Conservation (phyloP, 2,113 vertebrate species). For the Epinephelus fuscoguttatus region DNA sequence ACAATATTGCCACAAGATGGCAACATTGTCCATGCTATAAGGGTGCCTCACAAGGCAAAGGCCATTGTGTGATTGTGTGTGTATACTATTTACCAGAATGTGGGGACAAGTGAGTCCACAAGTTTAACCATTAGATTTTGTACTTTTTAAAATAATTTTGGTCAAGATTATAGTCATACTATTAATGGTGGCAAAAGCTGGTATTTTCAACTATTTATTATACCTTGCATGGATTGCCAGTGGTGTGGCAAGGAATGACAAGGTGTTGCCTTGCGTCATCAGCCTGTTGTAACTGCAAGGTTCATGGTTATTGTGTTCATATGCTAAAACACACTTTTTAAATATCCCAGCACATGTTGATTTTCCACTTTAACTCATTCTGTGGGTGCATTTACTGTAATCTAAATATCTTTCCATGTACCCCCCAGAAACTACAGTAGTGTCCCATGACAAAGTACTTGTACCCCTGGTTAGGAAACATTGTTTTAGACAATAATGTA, state of each 20-base stretch:
- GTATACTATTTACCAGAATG: too few relatives aligned
- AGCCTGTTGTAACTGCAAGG: neutral
- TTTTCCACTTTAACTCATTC: too few relatives aligned
- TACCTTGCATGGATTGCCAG: neutral
- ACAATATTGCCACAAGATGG: slow-evolving; percentile 61
- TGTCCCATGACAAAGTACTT: too few relatives aligned
- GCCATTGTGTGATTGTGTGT: neutral
- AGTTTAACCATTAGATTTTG: neutral
- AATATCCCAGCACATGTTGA: too few relatives aligned
- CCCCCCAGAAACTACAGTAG: neutral
- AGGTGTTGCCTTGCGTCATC: neutral
- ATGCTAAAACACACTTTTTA: too few relatives aligned
- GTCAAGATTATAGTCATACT: too few relatives aligned
- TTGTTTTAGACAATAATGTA: neutral
- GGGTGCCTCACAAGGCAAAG: neutral
- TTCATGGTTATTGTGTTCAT: too few relatives aligned
- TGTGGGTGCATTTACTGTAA: too few relatives aligned
- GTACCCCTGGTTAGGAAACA: neutral
- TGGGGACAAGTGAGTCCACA: neutral
- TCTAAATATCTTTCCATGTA: neutral
- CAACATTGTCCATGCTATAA: slow-evolving; percentile 36
- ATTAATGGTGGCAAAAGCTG: neutral
- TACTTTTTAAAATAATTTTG: neutral
- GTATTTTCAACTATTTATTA: neutral
- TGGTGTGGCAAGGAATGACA: too few relatives aligned